These are phyloP conservation scores for Pterostichus niger DNA, from an alignment of 2,888 invertebrate genomes.

Conservation along the genomic window DNA sequence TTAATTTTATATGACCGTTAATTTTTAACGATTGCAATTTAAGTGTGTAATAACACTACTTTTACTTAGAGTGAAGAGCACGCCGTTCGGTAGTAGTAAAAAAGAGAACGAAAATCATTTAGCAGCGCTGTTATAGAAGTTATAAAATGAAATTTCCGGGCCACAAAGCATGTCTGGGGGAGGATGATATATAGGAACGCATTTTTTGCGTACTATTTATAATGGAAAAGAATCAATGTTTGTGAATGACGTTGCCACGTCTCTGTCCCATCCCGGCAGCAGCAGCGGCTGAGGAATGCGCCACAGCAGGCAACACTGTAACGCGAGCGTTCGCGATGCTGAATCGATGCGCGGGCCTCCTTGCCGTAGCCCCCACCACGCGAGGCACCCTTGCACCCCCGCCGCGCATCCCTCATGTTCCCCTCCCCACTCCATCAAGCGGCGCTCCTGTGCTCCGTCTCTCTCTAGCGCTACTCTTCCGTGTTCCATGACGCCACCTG, in stretches of 20 bases:
- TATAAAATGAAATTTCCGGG: slow-evolving; percentile 78
- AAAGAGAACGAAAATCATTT: slow-evolving; percentile 74
- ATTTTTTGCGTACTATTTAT: slow-evolving; percentile 78
- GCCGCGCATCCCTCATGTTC: slow-evolving; percentile 31
- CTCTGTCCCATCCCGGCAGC: slow-evolving; percentile 54
- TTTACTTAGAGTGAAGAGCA: slow-evolving; percentile 55
- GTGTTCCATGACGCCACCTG: slow-evolving; percentile 17
- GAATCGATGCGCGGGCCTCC: slow-evolving; percentile 55
- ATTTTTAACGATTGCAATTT: slow-evolving; percentile 52
- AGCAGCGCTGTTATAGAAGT: slow-evolving; percentile 76
- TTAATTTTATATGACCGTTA: slow-evolving; percentile 59
- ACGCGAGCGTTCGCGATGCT: not conserved
- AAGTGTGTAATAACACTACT: slow-evolving; percentile 51
- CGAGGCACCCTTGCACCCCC: slow-evolving; percentile 6
- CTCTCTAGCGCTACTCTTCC: slow-evolving; percentile 14
- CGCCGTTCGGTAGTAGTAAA: slow-evolving; percentile 61
- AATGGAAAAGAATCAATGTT: slow-evolving; percentile 78
- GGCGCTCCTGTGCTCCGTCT: not conserved
- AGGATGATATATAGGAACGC: slow-evolving; percentile 78
- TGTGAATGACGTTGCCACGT: slow-evolving; percentile 72
- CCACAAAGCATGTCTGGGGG: slow-evolving; percentile 76
- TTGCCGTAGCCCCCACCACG: slow-evolving; percentile 13
- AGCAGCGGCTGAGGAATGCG: slow-evolving; percentile 59
- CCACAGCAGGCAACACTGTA: slow-evolving; percentile 58
- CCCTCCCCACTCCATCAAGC: slow-evolving; percentile 30